A percentile compares a stretch with the other conserved stretches of the same genome.
Evolutionary conservation across 2,113 vertebrate species (phyloP).

Genomic region (Phalacrocorax aristotelis): DNA sequence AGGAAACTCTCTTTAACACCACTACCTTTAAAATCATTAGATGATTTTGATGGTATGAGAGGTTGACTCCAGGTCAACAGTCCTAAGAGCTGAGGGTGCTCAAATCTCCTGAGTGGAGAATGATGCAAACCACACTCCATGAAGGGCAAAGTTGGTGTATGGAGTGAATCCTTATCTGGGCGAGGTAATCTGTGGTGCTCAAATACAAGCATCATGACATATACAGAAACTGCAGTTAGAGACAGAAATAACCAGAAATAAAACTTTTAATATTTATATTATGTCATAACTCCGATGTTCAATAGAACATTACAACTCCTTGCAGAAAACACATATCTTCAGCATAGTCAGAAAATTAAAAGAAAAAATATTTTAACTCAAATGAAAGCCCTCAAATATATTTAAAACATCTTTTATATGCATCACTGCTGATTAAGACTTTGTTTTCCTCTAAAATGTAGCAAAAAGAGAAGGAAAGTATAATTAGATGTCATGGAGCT

Average conservation of each 20-base stretch:
- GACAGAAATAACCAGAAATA: neutral
- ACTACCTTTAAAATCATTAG: neutral
- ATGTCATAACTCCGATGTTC: neutral
- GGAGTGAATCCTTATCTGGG: neutral
- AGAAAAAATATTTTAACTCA: neutral
- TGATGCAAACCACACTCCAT: accelerated
- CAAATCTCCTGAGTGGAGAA: neutral
- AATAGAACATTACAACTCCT: neutral
- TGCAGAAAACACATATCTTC: neutral
- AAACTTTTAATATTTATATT: neutral
- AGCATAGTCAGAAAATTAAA: neutral
- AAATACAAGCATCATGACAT: neutral
- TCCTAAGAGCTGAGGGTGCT: neutral
- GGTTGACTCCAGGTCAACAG: neutral
- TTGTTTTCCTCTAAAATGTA: neutral
- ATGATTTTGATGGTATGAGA: neutral
- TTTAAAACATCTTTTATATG: neutral
- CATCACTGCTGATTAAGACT: neutral
- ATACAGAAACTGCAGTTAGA: neutral
- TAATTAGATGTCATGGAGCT: neutral
- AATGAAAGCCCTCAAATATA: neutral
- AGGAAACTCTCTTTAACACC: neutral
- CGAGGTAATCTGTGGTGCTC: neutral
- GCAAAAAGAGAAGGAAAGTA: neutral
- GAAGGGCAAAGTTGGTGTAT: neutral